A percentile compares a stretch with the other conserved stretches of the same genome.
These are phyloP conservation scores for Drosophila ambigua DNA, from an alignment of 1,140 invertebrate genomes.

Conservation along the genomic window DNA sequence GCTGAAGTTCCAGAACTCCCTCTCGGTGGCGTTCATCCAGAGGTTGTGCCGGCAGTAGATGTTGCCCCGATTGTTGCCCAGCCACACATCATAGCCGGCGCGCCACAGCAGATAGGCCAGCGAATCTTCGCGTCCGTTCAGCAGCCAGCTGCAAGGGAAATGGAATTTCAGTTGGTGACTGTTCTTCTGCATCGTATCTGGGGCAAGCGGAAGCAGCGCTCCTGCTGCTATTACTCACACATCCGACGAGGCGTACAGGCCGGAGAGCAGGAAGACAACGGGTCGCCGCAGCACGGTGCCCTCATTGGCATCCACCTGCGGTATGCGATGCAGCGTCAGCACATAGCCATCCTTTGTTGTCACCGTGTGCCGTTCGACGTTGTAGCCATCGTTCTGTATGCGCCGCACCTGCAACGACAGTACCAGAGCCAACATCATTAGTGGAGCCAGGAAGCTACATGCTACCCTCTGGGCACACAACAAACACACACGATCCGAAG, in stretches of 20 bases:
- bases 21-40: constrained; percentile 83
- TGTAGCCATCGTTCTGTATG: constrained; percentile 85
- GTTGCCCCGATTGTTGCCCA: constrained; percentile 90
- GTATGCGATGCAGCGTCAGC: constrained; percentile 85
- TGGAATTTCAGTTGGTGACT: not conserved
- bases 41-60: constrained; percentile 87
- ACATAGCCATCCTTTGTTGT: constrained; percentile 86
- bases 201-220: constrained; percentile 17
- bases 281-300: constrained; percentile 87
- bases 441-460: constrained; percentile 16
- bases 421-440: not conserved
- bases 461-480: not conserved
- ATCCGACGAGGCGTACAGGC: constrained; percentile 87
- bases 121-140: constrained; percentile 77
- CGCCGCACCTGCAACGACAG: constrained; percentile 70
- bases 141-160: constrained; percentile 57
- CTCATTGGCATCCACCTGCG: constrained; percentile 67
- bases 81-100: constrained; percentile 89
- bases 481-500: not conserved
- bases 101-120: constrained; percentile 88
- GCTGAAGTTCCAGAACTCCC: constrained; percentile 85
- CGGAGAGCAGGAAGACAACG: constrained; percentile 87
- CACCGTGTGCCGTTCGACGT: constrained; percentile 85
- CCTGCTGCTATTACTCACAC: constrained; percentile 47
- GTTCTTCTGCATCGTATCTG: not conserved